These are phyloP conservation scores for Mellivora capensis DNA, from an alignment of 2,113 vertebrate species.

Conservation along the genomic window DNA sequence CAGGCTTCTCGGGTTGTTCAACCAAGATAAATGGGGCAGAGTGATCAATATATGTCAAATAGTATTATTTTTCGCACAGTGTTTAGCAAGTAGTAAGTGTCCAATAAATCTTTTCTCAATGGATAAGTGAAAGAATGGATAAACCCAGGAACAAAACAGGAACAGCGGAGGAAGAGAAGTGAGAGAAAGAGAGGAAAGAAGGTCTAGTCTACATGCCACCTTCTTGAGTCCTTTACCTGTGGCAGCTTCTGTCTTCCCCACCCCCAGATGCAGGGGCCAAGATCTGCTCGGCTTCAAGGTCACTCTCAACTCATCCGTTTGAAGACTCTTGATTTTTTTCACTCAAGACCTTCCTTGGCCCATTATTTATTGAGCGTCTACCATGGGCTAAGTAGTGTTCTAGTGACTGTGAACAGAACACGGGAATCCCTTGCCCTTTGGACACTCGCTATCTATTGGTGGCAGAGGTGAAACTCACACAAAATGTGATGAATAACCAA, in stretches of 20 bases:
- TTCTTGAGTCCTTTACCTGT: not conserved
- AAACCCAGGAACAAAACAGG: not conserved
- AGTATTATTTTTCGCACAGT: not conserved
- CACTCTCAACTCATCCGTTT: not conserved
- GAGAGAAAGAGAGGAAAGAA: not conserved
- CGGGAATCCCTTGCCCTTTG: too few species aligned
- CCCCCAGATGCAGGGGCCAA: not conserved
- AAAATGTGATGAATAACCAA: not conserved
- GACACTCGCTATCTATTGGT: not conserved
- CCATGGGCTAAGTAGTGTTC: not conserved
- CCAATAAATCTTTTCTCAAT: not conserved
- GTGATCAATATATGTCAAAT: not conserved
- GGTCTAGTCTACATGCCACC: not conserved
- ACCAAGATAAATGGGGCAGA: not conserved
- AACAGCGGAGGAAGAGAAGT: not conserved
- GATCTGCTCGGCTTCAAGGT: not conserved
- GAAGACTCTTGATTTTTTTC: not conserved
- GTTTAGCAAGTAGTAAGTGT: not conserved
- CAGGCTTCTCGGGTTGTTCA: not conserved
- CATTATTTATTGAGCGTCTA: not conserved
- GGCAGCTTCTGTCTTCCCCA: not conserved
- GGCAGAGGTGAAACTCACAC: not conserved
- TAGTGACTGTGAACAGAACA: not conserved
- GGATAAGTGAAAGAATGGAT: not conserved
- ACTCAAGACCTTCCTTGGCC: not conserved